These are phyloP conservation scores for Eucriotettix oculatus DNA, from an alignment of 2,888 invertebrate species.

Conservation along the genomic window DNA sequence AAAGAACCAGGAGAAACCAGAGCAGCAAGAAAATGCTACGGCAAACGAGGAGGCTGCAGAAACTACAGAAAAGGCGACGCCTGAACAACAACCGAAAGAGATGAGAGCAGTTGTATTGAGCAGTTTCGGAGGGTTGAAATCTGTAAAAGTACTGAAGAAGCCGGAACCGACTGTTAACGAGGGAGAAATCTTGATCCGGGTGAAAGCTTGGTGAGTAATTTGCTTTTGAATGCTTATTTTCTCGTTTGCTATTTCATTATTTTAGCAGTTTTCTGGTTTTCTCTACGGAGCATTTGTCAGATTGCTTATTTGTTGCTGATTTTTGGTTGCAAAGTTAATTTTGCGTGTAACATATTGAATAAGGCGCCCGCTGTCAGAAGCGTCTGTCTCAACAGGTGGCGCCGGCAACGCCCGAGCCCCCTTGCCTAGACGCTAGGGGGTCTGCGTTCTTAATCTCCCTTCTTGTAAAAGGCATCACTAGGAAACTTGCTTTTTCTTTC, in stretches of 20 bases:
- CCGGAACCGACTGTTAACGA: constrained; percentile 54
- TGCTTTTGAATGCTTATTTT: too few species aligned
- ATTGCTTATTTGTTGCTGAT: too few species aligned
- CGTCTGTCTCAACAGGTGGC: background rate
- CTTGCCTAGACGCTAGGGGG: background rate
- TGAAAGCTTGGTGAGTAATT: constrained; percentile 67
- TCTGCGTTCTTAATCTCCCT: background rate
- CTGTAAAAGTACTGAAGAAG: constrained; percentile 66
- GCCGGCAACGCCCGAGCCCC: background rate
- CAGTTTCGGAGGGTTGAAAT: constrained; percentile 72
- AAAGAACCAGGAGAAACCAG: constrained; percentile 35
- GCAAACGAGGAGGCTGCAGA: constrained; percentile 29
- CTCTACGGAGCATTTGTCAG: too few species aligned
- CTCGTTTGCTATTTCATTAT: background rate
- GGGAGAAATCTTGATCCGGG: constrained; percentile 65
- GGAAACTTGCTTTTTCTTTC: background rate
- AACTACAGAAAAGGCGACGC: constrained; percentile 15
- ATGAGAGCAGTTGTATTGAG: constrained; percentile 73
- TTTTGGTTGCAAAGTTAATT: too few species aligned
- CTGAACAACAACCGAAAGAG: constrained; percentile 51
- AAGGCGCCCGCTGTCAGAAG: background rate
- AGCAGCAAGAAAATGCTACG: constrained; percentile 28
- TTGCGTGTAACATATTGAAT: background rate
- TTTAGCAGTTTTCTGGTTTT: background rate
- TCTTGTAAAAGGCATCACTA: background rate